A percentile compares a stretch with the other conserved stretches of the same genome.
Conservation (phyloP, 2,113 vertebrate species). For the Empidonax alnorum region DNA sequence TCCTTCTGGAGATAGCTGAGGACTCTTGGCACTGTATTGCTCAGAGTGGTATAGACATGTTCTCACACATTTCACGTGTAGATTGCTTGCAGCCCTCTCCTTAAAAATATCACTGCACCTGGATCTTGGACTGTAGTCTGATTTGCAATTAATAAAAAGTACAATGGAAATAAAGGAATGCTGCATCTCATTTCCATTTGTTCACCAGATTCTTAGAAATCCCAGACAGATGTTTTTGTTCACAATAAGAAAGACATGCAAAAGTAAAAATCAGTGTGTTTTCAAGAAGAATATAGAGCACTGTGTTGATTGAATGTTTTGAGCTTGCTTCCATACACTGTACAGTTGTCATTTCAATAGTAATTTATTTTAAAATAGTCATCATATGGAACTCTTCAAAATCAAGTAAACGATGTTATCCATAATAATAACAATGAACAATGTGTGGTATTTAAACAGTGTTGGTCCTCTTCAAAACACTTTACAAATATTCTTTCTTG, state of each 20-base stretch:
- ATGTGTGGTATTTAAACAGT: neutral
- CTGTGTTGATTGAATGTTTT: neutral
- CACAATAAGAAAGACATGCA: neutral
- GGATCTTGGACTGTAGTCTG: neutral
- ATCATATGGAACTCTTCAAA: slow-evolving; percentile 1
- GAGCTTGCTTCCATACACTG: neutral
- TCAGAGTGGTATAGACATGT: neutral
- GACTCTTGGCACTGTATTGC: neutral
- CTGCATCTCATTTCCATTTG: neutral
- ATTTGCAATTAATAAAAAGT: slow-evolving; percentile 4
- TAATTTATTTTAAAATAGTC: neutral
- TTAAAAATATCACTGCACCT: neutral
- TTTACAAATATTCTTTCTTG: neutral
- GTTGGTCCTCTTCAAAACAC: neutral
- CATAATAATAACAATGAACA: neutral
- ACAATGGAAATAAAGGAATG: neutral
- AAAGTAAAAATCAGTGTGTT: neutral
- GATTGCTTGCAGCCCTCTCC: neutral
- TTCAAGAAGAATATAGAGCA: neutral
- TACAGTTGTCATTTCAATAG: neutral
- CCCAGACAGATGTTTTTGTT: slow-evolving; percentile 38
- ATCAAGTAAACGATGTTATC: neutral
- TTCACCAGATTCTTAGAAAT: slow-evolving; percentile 27
- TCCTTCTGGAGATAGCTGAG: neutral
- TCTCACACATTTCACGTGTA: neutral